These are phyloP conservation scores for Morone chrysops DNA, from an alignment of 2,113 vertebrate genomes.

Conservation along the genomic window DNA sequence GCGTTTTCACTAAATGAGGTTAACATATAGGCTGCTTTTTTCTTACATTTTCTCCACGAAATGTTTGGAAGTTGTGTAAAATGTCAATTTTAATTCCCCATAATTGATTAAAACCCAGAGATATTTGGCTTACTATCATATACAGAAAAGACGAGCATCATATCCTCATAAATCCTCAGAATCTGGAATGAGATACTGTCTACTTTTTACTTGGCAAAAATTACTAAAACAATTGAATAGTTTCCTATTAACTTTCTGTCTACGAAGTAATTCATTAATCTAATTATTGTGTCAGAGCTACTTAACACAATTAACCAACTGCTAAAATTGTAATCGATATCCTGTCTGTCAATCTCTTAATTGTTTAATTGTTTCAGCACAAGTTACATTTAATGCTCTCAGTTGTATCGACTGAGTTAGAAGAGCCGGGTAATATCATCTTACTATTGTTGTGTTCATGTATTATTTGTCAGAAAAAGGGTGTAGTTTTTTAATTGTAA, in stretches of 20 bases:
- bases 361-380: not conserved
- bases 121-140: not conserved
- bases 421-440: conserved; percentile 26
- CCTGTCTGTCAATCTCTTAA: conserved; percentile 15
- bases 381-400: conserved; percentile 22
- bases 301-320: not conserved
- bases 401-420: conserved; percentile 16
- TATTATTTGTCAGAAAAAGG: conserved; percentile 71
- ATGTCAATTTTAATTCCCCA: not conserved
- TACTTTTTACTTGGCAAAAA: not conserved
- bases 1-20: not conserved
- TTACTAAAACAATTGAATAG: not conserved
- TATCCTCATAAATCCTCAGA: not conserved
- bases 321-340: not conserved
- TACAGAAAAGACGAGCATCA: not conserved
- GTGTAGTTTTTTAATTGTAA: conserved; percentile 72
- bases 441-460: conserved; percentile 60
- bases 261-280: not conserved
- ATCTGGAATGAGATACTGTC: not conserved
- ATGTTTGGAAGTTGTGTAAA: not conserved
- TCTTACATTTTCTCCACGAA: not conserved
- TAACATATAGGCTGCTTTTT: not conserved
- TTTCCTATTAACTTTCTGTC: not conserved
- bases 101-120: not conserved
- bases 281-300: not conserved